Evolutionary conservation across 2,113 vertebrate genomes (phyloP).

Genomic region (Sigmodon hispidus): DNA sequence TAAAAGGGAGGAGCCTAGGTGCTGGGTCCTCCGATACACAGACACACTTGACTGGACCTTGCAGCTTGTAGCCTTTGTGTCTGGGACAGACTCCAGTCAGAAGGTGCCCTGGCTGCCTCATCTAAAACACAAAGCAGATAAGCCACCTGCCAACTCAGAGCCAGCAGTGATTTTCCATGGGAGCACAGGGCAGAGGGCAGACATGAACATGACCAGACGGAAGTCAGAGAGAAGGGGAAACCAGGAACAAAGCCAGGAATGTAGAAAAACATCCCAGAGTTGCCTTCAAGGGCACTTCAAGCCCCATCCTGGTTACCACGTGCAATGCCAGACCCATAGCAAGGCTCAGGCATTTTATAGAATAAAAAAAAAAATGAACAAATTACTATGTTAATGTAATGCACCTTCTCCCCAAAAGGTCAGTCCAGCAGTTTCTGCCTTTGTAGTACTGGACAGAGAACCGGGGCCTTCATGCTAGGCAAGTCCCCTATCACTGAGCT

Average conservation of each 20-base stretch:
- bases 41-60: neutral
- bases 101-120: neutral
- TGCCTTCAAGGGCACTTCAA: neutral
- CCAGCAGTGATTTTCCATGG: neutral
- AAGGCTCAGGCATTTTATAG: neutral
- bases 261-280: neutral
- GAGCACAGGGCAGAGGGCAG: neutral
- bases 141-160: slow-evolving; percentile 56
- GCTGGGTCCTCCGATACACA: neutral
- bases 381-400: neutral
- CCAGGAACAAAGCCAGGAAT: slow-evolving; percentile 39
- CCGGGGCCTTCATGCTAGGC: too few species aligned
- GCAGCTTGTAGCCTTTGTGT: neutral
- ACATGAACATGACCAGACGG: neutral
- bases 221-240: slow-evolving; percentile 1
- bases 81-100: neutral
- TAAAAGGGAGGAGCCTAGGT: neutral
- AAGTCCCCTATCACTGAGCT: neutral
- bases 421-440: neutral
- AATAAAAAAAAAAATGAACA: neutral
- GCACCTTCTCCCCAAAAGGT: neutral
- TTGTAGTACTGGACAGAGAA: neutral
- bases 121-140: slow-evolving; percentile 56
- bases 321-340: neutral
- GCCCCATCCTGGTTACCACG: neutral